A percentile compares a stretch with the other conserved stretches of the same genome.
Conservation (phyloP, 1,140 invertebrate genomes). For the Meloidogyne hapla region DNA sequence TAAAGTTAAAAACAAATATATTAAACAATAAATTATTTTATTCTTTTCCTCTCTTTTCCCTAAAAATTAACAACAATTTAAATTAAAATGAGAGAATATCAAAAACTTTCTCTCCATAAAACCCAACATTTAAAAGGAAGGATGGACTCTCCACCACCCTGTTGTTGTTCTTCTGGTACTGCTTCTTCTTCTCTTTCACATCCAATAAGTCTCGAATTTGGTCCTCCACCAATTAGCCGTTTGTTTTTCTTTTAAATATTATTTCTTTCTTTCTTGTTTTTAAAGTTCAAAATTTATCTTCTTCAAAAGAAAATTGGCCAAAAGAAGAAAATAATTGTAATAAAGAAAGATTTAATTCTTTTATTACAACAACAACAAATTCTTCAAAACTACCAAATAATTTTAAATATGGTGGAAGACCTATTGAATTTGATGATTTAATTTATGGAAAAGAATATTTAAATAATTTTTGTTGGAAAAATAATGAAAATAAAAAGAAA, state of each 20-base stretch:
- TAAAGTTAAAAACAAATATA: too few species aligned
- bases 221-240: not conserved
- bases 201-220: not conserved
- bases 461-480: slow-evolving; percentile 6
- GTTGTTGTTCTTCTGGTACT: slow-evolving; percentile 18
- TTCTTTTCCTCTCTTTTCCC: too few species aligned
- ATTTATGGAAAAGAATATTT: not conserved
- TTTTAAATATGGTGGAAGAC: not conserved
- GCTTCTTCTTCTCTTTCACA: slow-evolving; percentile 13
- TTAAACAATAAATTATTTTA: too few species aligned
- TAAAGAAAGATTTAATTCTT: not conserved
- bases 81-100: not conserved
- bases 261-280: not conserved
- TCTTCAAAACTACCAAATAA: not conserved
- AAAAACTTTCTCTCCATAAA: not conserved
- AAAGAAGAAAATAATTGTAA: not conserved
- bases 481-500: not conserved
- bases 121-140: not conserved
- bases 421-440: not conserved
- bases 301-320: not conserved
- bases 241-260: not conserved
- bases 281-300: not conserved
- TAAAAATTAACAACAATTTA: not conserved
- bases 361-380: too few species aligned
- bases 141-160: not conserved